These are phyloP conservation scores for Drosophila nr. fundita DNA, from an alignment of 2,888 invertebrate genomes.

Conservation along the genomic window DNA sequence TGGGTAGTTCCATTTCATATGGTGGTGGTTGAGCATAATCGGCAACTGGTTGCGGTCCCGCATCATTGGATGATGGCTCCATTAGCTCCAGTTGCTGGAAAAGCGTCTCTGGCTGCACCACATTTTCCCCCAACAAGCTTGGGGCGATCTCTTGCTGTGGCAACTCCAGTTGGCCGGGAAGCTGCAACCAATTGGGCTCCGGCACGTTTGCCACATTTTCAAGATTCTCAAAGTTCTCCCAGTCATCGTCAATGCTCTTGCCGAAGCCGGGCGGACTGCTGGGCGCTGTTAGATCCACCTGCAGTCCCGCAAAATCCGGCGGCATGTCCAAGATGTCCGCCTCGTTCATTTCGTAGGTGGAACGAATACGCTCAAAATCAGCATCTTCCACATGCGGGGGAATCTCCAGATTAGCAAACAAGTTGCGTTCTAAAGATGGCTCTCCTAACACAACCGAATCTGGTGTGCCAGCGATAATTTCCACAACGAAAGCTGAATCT, in stretches of 20 bases:
- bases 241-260: constrained; percentile 80
- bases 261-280: constrained; percentile 71
- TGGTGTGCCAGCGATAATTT: constrained; percentile 67
- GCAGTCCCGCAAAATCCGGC: constrained; percentile 35
- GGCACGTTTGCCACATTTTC: constrained; percentile 41
- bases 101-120: constrained; percentile 38
- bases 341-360: constrained; percentile 75
- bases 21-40: constrained; percentile 49
- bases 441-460: constrained; percentile 30
- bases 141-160: constrained; percentile 20
- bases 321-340: constrained; percentile 70
- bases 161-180: constrained; percentile 43
- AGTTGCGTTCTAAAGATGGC: constrained; percentile 8
- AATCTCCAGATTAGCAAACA: constrained; percentile 63
- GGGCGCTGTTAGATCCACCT: constrained; percentile 17
- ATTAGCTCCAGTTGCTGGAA: constrained; percentile 56
- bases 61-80: constrained; percentile 20
- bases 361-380: constrained; percentile 72
- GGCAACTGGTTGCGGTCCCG: background rate
- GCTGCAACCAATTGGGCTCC: constrained; percentile 53
- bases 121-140: constrained; percentile 28
- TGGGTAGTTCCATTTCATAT: constrained; percentile 39
- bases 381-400: constrained; percentile 40
- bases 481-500: constrained; percentile 59
- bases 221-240: constrained; percentile 74